These are phyloP conservation scores for Actenoides hombroni DNA, from an alignment of 2,113 vertebrate genomes.

Conservation along the genomic window DNA sequence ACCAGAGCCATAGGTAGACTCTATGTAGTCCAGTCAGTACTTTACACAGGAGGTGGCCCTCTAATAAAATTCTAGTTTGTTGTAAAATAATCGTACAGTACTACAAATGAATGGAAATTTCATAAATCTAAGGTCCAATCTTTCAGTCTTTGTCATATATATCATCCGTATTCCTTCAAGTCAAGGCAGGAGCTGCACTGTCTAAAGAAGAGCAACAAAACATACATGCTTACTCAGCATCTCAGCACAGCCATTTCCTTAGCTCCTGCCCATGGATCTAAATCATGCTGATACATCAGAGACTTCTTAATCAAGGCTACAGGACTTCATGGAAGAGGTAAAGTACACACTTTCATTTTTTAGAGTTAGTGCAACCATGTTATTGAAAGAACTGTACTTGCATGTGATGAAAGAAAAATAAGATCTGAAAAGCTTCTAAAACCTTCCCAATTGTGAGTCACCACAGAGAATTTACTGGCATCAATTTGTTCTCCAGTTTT, in stretches of 20 bases:
- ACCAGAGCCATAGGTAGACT: not conserved
- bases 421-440: slow-evolving; percentile 5
- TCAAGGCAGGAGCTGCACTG: not conserved
- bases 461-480: not conserved
- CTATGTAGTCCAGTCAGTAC: not conserved
- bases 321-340: not conserved
- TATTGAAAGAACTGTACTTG: not conserved
- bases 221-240: not conserved
- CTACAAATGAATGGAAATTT: not conserved
- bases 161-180: not conserved
- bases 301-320: not conserved
- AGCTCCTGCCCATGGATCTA: not conserved
- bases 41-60: not conserved
- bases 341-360: not conserved
- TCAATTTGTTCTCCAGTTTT: not conserved
- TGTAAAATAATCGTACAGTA: not conserved
- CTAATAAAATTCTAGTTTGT: not conserved
- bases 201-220: not conserved
- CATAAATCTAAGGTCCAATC: not conserved
- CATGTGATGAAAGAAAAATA: not conserved
- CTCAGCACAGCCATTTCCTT: not conserved
- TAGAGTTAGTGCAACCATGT: not conserved
- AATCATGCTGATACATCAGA: not conserved
- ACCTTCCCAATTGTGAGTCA: not conserved
- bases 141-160: not conserved